phyloP scores from a whole-genome alignment of 2,113 vertebrate species.

The Dipodomys stephensi region DNA sequence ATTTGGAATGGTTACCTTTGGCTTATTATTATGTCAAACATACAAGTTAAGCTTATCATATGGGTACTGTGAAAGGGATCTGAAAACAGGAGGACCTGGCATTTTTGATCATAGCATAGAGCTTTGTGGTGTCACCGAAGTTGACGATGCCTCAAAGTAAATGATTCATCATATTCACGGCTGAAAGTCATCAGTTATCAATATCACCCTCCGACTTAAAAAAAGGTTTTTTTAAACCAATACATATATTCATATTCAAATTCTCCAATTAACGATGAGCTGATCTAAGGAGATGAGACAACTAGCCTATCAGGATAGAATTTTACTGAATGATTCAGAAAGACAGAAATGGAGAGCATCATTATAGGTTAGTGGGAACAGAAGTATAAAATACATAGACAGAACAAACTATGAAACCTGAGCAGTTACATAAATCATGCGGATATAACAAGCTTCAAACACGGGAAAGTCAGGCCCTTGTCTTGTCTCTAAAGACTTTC shows the following conservation, averaged over 20 bases:
- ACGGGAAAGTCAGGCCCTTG: constrained; percentile 22
- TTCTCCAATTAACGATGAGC: background rate
- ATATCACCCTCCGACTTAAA: background rate
- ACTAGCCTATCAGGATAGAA: background rate
- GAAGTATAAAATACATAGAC: background rate
- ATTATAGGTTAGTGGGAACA: constrained; percentile 27
- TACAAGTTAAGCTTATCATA: background rate
- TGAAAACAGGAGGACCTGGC: background rate
- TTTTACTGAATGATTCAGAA: constrained; percentile 38
- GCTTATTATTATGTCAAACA: background rate
- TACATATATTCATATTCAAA: background rate
- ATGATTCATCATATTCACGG: background rate
- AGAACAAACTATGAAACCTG: background rate
- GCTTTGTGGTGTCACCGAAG: background rate
- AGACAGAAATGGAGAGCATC: background rate
- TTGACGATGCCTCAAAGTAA: constrained; percentile 21
- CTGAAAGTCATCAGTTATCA: background rate
- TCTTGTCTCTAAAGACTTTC: constrained; percentile 56
- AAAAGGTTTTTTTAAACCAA: constrained; percentile 2
- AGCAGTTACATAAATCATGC: constrained; percentile 70
- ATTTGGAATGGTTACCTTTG: background rate
- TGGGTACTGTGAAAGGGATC: background rate
- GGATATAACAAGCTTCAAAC: constrained; percentile 55
- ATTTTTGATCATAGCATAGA: background rate
- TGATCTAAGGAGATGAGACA: background rate